Conservation (phyloP, 2,888 invertebrate species). For the Elegia similella region DNA sequence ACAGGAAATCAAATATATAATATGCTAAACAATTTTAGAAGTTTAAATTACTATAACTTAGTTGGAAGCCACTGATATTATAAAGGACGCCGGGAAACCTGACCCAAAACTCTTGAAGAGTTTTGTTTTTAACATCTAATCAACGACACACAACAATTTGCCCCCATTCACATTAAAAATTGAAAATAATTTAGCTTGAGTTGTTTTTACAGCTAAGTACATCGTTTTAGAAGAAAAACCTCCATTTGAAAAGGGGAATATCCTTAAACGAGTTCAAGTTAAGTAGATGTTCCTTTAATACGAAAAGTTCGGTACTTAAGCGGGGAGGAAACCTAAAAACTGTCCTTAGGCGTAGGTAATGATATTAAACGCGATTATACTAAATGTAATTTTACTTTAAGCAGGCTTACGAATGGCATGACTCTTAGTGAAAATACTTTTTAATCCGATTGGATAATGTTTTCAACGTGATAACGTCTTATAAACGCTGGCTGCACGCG, state of each 20-base stretch:
- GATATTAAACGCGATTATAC: constrained; percentile 39
- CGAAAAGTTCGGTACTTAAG: constrained; percentile 58
- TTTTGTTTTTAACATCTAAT: constrained; percentile 43
- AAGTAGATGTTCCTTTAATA: constrained; percentile 54
- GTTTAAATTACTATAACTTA: constrained; percentile 20
- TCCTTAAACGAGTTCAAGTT: constrained; percentile 46
- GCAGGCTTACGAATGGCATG: constrained; percentile 18
- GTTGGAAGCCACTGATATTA: constrained; percentile 13
- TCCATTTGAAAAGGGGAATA: constrained; percentile 34
- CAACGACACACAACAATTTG: constrained; percentile 41
- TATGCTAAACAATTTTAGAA: constrained; percentile 16
- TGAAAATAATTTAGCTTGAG: constrained; percentile 46
- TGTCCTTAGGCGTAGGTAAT: constrained; percentile 49
- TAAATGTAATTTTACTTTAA: constrained; percentile 33
- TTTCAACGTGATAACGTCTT: background rate
- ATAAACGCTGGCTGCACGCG: no score
- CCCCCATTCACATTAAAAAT: constrained; percentile 46
- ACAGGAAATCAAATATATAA: constrained; percentile 23
- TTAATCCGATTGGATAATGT: background rate
- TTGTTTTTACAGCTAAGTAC: constrained; percentile 38
- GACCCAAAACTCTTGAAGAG: constrained; percentile 27
- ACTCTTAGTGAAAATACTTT: background rate
- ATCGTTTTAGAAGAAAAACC: constrained; percentile 29
- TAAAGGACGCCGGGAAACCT: constrained; percentile 23
- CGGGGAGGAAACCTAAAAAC: constrained; percentile 47